Base-by-base conservation (phyloP, 2,797 vertebrate species). In the Eleutherodactylus coqui region DNA sequence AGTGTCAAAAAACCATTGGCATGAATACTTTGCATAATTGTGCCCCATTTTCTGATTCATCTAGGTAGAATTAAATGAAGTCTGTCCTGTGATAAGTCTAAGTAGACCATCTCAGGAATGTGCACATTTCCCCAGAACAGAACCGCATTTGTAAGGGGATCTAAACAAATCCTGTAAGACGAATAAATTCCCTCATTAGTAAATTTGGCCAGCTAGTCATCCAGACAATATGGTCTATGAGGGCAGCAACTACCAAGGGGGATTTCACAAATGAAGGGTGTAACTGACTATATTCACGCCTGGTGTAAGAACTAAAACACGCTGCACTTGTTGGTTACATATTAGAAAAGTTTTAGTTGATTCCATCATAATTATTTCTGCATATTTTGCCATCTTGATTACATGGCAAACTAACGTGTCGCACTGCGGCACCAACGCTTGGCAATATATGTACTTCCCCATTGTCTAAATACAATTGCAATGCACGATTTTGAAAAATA, bases 221-320 rank as follows among this genome's bases (percentile, higher is more conserved):
- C 16, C 45, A 55, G 45, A 78, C 75, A 85, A 69, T 85, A 67
- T 36, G 24, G 38, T 72, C 27, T 80, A 29, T 85, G 49, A 55
- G 27, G 45, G n/a, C 21, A 62, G 38, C 41, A 43, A 81, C 78
- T 6, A 58, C 32, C 11, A 27, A 38, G 60, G 32, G 47, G 62
- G 55, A 75, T 62, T 75, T 82, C 43, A 76, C 69, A 79, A 72
- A 81, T 81, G 29, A 75, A 41, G 55, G 70, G 77, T 62, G 78
- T 81, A 60, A 41, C 60, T 27, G 7, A 17, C 11, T 53, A 49
- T 49, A 73, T 27, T 82, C 10, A 38, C 9, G 16, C 27, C n/a
- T 10, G 32, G 45, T 5, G 16, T 14, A n/a, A 83, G n/a, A 34
- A 29, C 41, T 27, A 43, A n/a, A 79, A 60, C 29, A 53, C 19